Evolutionary conservation across 2,113 vertebrate genomes (phyloP), one percentile per base, ranked within the genome.

Genomic region (Odobenus rosmarus): DNA sequence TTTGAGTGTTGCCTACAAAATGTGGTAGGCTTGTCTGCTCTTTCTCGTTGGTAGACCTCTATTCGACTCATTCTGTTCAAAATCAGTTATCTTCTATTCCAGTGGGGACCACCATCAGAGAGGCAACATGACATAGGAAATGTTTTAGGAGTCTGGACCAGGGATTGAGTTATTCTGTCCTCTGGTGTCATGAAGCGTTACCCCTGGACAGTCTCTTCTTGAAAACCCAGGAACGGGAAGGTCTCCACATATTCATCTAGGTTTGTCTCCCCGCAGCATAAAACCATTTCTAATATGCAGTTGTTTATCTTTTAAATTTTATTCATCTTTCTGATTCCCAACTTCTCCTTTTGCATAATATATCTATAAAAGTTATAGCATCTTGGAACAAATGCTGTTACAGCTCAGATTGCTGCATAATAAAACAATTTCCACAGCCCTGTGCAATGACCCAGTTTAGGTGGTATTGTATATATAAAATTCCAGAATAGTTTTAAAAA

Each of bases 221-320:
- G 7, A 49, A 74, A 88, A 80, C 4, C 21, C 36, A 21, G 36
- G 16, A 31, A 42, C 1, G 36, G 51, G 46, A 53, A 24, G 13
- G 14, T 46, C 18, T 94, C 7, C 59, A 61, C 6, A 14, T 80
- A 80, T 3, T 86, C 49, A 24, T 72, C 64, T 79, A 33, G 5
- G 36, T 88, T 67, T 89, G 5, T 39, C 24, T 89, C 24, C 18
- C 31, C 76, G 79, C 8, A 82, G 26, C 28, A 69, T 77, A 42
- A 92, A 81, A 64, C 26, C n/a, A 71, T 82, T 96, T 71, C 51
- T 89, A 49, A 36, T 71, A 36, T 18, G 19, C 33, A 42, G 39
- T 74, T 83, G 53, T 91, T 95, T 88, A n/a, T n/a, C 14, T 93
- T 92, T 85, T 93, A 69, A 62, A 82, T 86, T 86, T 67, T 81